Evolutionary conservation across 2,797 vertebrate genomes (phyloP), one percentile per base, ranked within the genome.

Genomic region (Schizopygopsis malacanthus): DNA sequence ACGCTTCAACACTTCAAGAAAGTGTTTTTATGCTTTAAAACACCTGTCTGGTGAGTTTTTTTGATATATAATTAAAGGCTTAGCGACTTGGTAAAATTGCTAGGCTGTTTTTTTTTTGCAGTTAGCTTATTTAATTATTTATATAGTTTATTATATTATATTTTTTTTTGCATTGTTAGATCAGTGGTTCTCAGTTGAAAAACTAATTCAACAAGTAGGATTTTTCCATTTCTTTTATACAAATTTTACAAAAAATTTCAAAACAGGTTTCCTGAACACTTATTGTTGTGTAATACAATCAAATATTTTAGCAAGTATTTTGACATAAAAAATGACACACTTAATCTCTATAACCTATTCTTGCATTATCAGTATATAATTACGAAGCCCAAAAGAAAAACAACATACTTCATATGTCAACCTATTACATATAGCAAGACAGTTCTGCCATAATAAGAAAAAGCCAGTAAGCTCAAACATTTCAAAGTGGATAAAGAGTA

Each of bases 401-500:
- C 7, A 41, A 61, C 25, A 11, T 39, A 56, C 22, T 77, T 56
- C 11, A 33, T 18, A 33, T 75, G 25, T 75, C 45, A 75, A 3
- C 4, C 25, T 28, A 33, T 73, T 15, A 50, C 5, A 39, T 76
- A 13, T 3, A 54, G 50, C 18, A 67, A 52, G 20, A 52, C 20
- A n/a, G 7, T 13, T 52, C 20, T 81, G 45, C 52, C 20, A n/a
- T 67, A 3, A 67, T 8, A 52, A 12, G 25, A 20, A 2, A 54
- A 52, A 37, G 28, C 16, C 28, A 33, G 16, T 20, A 18, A 16
- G 47, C 25, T 33, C 47, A 87, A 72, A 61, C 28, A 45, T 75
- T 75, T 79, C 25, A 61, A 65, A 83, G 52, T 69, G 4, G 37
- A 39, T 80, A 80, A 54, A 81, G 69, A 83, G 72, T 54, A n/a